A percentile compares a stretch with the other conserved stretches of the same genome.
Evolutionary conservation across 2,113 vertebrate genomes (phyloP).

Genomic region (Pseudopodoces humilis): DNA sequence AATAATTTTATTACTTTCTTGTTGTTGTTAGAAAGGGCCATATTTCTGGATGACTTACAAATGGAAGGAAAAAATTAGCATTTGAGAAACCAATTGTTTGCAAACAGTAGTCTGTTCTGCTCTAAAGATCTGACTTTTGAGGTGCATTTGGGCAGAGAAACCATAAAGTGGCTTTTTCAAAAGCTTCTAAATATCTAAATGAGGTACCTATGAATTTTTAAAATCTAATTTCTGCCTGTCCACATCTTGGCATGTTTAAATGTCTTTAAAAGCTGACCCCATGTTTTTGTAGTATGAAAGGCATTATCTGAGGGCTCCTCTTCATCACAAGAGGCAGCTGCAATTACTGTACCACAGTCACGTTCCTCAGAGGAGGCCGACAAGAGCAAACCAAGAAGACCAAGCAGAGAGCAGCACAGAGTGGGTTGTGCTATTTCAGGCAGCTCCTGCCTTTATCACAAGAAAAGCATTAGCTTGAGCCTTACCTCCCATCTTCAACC

Average conservation of each 20-base stretch:
- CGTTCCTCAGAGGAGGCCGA: background rate
- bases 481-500: background rate
- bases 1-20: slow-evolving; percentile 10
- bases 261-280: slow-evolving; percentile 14
- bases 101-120: background rate
- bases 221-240: slow-evolving; percentile 9
- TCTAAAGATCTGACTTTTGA: background rate
- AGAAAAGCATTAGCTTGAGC: background rate
- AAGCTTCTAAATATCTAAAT: slow-evolving; percentile 36
- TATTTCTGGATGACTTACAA: slow-evolving; percentile 24
- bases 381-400: background rate
- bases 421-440: background rate
- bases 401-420: background rate
- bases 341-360: background rate
- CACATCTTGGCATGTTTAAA: background rate
- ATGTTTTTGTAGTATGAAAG: background rate
- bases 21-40: background rate
- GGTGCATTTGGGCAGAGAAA: background rate
- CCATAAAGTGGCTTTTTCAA: background rate
- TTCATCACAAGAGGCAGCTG: background rate
- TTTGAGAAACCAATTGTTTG: background rate
- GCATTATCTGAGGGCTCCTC: background rate
- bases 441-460: background rate
- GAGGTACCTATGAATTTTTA: slow-evolving; percentile 45
- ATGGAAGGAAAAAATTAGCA: background rate